Percentiles rank a stretch among this genome's conserved stretches.
Evolutionary conservation across 2,113 vertebrate species (phyloP).

Genomic region (Chaetura pelagica): DNA sequence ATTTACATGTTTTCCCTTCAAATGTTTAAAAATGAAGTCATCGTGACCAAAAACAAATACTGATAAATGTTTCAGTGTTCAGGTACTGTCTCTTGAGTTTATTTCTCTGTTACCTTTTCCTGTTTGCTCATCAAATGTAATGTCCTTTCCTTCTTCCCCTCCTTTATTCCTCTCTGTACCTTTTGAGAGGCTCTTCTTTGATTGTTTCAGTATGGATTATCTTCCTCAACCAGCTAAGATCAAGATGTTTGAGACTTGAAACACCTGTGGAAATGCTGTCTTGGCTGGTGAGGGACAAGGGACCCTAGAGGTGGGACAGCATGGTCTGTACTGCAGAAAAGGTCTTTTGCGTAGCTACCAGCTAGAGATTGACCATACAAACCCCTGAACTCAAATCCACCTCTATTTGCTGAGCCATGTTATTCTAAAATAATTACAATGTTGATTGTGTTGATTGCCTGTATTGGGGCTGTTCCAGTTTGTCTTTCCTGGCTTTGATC

Average conservation of each 20-base stretch:
- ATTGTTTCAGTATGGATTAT: neutral
- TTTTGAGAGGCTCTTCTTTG: neutral
- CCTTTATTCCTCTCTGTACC: neutral
- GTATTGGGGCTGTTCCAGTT: neutral
- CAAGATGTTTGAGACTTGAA: neutral
- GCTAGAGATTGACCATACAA: neutral
- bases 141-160: neutral
- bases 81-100: neutral
- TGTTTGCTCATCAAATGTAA: neutral
- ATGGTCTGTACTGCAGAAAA: neutral
- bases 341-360: neutral
- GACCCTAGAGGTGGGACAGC: neutral
- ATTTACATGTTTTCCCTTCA: neutral
- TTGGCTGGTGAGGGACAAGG: neutral
- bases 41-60: neutral
- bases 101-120: neutral
- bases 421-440: conserved; percentile 40
- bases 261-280: neutral
- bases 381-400: neutral
- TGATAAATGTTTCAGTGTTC: neutral
- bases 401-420: neutral
- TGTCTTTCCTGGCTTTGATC: neutral
- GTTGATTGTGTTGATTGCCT: neutral
- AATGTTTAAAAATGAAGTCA: neutral
- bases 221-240: neutral